Percentiles rank a stretch among this genome's conserved stretches.
These are phyloP conservation scores for Turdus rufiventris DNA, from an alignment of 2,113 vertebrate species.

Conservation along the genomic window DNA sequence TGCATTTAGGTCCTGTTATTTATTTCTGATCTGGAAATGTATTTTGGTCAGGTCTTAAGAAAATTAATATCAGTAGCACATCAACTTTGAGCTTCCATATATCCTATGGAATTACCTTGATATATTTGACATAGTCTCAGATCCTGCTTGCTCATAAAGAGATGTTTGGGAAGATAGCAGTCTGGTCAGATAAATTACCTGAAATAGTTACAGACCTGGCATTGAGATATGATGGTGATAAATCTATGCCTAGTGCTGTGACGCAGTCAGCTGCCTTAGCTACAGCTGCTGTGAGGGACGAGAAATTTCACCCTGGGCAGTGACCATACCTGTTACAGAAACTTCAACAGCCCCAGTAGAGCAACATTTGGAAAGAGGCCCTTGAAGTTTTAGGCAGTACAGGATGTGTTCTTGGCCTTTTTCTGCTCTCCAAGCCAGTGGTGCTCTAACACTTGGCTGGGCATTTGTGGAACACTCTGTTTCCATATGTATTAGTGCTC, in stretches of 20 bases:
- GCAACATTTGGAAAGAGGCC: background rate
- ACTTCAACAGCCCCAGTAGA: background rate
- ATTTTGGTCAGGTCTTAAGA: background rate
- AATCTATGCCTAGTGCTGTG: background rate
- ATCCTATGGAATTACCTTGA: background rate
- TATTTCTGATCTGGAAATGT: background rate
- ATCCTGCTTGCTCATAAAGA: background rate
- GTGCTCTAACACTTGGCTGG: slow-evolving; percentile 2
- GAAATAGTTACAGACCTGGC: background rate
- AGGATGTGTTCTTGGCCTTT: background rate
- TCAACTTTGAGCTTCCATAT: background rate
- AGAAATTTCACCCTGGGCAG: background rate
- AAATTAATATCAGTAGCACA: background rate
- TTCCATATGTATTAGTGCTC: slow-evolving; percentile 39
- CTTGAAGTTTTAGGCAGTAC: background rate
- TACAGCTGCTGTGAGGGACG: background rate
- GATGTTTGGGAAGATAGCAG: background rate
- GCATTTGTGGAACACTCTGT: background rate
- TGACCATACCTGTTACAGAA: background rate
- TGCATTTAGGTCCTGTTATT: background rate
- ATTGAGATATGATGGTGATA: background rate
- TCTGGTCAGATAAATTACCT: background rate
- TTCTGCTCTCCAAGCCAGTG: background rate
- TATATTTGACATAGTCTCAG: background rate
- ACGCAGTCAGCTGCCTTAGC: background rate